Base-by-base conservation (phyloP, 2,888 invertebrate genomes). In the Hirtodrosophila cameraria region DNA sequence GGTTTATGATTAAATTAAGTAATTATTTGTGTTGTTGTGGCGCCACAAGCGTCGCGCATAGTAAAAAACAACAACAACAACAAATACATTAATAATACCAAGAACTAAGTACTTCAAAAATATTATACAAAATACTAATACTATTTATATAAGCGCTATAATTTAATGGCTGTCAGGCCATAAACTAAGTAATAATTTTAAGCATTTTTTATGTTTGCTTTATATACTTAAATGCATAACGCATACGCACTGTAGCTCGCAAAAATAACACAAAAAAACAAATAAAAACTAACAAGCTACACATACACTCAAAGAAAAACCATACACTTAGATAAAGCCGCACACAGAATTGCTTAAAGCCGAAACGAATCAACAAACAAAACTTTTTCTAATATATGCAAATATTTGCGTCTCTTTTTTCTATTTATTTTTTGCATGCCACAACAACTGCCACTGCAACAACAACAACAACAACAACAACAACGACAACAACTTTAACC, bases 1-100 rank as follows among this genome's bases (percentile, higher is more conserved):
- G 62, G 60, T 65, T 73, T 71, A 67, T 75, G 77, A 74, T 82
- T 82, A 80, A 87, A 84, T 87, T 75, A 86, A 87, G 86, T 87
- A 87, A 88, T 87, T 87, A 82, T 84, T 79, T 81, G 64, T 35
- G 42, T 52, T 46, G 45, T 43, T 42, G 67, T 71, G 75, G 63
- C 67, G 78, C 72, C 75, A 67, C 58, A 72, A 52, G 31, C 27
- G 31, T 20, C 58, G 62, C n/a, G n/a, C n/a, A 27, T 28, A 16
- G 27, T 43, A 9, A 33, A 13, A 55, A 48, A 33, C n/a, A n/a
- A n/a, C n/a, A n/a, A n/a, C n/a, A 43, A 30, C 45, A 33, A 20
- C 33, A 53, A 45, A 15, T 23, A 20, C 15, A 38, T n/a, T 13
- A 33, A 43, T 13, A 46, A 55, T 13, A 33, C 28, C 11, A 30